Conservation (phyloP, 2,888 invertebrate genomes). For the Dryadula phaetusa region DNA sequence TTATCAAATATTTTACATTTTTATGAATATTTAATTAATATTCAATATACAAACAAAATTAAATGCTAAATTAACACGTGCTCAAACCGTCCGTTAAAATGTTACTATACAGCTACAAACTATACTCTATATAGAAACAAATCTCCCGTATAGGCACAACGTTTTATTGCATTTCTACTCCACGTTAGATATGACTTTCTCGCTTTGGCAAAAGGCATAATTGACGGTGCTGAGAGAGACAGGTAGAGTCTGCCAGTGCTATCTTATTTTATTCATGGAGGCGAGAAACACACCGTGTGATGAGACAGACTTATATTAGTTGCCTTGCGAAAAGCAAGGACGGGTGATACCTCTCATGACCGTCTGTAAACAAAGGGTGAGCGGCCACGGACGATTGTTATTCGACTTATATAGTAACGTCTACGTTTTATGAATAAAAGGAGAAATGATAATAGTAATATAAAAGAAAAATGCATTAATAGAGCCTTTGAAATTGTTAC, state of each 20-base stretch:
- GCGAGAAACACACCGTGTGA: conserved; percentile 56
- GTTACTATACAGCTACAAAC: conserved; percentile 65
- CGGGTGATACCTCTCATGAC: conserved; percentile 58
- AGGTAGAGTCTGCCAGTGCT: conserved; percentile 62
- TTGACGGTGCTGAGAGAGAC: conserved; percentile 58
- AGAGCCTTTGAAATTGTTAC: conserved; percentile 54
- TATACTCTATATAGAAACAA: conserved; percentile 66
- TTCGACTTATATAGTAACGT: conserved; percentile 65
- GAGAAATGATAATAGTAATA: conserved; percentile 64
- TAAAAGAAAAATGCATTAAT: conserved; percentile 66
- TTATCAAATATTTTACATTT: neutral
- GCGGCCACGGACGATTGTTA: conserved; percentile 73
- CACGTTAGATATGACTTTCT: conserved; percentile 54
- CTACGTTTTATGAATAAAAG: conserved; percentile 58
- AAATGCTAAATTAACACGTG: conserved; percentile 71
- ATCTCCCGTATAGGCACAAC: conserved; percentile 67
- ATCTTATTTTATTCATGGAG: conserved; percentile 76
- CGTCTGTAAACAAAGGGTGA: conserved; percentile 69
- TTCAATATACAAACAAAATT: conserved; percentile 65
- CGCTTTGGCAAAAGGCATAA: conserved; percentile 54
- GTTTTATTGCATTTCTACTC: conserved; percentile 73
- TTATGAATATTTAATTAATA: conserved; percentile 32
- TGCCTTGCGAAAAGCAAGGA: conserved; percentile 63
- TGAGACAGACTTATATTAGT: conserved; percentile 63
- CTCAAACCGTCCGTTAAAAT: conserved; percentile 58